Evolutionary conservation across 2,888 invertebrate species (phyloP), one percentile per base, ranked within the genome.

Genomic region (Melinopterus prodromus): DNA sequence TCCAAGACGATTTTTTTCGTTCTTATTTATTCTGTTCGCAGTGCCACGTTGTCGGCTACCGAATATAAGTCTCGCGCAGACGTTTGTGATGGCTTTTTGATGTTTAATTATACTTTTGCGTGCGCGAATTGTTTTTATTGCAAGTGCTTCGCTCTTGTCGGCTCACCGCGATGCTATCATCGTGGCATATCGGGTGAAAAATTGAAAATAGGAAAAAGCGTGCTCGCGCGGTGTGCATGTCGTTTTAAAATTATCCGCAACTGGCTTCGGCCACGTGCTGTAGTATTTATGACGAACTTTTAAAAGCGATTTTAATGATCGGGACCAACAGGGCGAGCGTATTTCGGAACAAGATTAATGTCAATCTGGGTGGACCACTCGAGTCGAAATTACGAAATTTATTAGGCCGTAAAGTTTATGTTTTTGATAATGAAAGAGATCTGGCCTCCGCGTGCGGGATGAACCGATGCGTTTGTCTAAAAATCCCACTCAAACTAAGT

Each of bases 91-190:
- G 84, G 83, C 84, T 86, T 86, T 86, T 86, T 84, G 85, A 86
- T 86, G 86, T 86, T 86, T 87, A 87, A 87, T 87, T 86, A 86
- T 86, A 86, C 84, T 85, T 86, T 85, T 84, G 84, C 85, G 84
- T 85, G 84, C 83, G 82, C 80, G 82, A 82, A 83, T 83, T 83
- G 82, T 83, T 83, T 83, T 53, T 53, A 53, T 53, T 53, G 53
- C 26, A 3, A 26, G 26, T 3, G 26, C 53, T 53, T 53, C 53
- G 12, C 53, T 26, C 53, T 9, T 53, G 53, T 12, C 53, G 53
- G 12, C 12, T 53, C 53, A 53, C 53, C 53, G 5, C 2, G 53
- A 53, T 53, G 53, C 53, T 53, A 53, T 53, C 53, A 53, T 53
- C 53, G 53, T 12, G 26, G 26, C 26, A 26, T 26, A 26, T 26